These are phyloP conservation scores for Lasiommata megera DNA, from an alignment of 2,888 invertebrate genomes.

Conservation along the genomic window DNA sequence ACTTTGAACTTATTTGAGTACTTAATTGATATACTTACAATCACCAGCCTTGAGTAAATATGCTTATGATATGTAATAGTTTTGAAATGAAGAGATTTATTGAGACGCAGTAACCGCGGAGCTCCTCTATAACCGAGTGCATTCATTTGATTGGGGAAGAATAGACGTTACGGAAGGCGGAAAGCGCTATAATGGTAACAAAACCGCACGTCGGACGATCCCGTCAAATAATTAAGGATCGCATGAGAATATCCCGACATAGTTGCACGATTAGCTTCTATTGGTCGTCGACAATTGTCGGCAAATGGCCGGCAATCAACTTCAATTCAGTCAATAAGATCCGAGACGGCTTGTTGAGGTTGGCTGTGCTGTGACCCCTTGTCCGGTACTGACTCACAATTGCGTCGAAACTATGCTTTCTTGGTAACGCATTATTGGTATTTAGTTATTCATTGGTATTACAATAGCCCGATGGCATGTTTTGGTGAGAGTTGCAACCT, in stretches of 20 bases:
- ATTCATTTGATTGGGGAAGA: slow-evolving; percentile 12
- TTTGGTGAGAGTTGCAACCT: too few relatives aligned
- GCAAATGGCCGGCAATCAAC: slow-evolving; percentile 74
- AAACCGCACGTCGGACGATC: slow-evolving; percentile 50
- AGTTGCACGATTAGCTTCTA: slow-evolving; percentile 54
- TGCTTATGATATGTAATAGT: too few relatives aligned
- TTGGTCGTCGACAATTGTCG: slow-evolving; percentile 63
- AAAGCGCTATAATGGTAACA: slow-evolving; percentile 33
- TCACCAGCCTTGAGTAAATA: too few relatives aligned
- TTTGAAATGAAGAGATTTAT: background rate
- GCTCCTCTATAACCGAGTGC: background rate
- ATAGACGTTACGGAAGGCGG: slow-evolving; percentile 19
- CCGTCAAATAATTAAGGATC: slow-evolving; percentile 61
- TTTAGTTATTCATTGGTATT: too few relatives aligned
- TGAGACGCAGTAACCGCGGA: background rate
- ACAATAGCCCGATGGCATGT: too few relatives aligned
- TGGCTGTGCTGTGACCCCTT: slow-evolving; percentile 29
- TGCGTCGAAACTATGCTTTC: slow-evolving; percentile 23
- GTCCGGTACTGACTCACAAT: slow-evolving; percentile 36
- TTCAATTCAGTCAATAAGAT: slow-evolving; percentile 73
- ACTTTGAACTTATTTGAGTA: too few relatives aligned
- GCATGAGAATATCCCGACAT: slow-evolving; percentile 69
- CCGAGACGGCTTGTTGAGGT: slow-evolving; percentile 48
- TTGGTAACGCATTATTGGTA: background rate
- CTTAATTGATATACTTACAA: too few relatives aligned